Evolutionary conservation across 2,888 invertebrate genomes (phyloP).

Genomic region (Drosophila gaucha): DNA sequence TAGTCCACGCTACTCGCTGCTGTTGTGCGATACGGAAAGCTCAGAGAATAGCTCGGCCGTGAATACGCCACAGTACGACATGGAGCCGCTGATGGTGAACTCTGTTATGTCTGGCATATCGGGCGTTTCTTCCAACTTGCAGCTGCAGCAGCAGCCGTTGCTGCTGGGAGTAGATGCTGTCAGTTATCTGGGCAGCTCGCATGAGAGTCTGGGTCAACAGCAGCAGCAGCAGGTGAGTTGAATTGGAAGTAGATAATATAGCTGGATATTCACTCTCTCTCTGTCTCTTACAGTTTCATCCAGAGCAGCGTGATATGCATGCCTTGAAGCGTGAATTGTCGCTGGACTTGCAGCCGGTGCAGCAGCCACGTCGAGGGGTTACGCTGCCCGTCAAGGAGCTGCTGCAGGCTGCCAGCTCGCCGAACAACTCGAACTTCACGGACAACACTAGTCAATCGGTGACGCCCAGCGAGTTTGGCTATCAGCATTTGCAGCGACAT

Average conservation of each 20-base stretch:
- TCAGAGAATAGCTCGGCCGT: conserved; percentile 84
- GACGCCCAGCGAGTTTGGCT: conserved; percentile 85
- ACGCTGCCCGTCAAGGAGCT: conserved; percentile 75
- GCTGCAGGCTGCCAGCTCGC: conserved; percentile 71
- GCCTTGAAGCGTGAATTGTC: conserved; percentile 84
- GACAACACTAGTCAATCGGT: conserved; percentile 85
- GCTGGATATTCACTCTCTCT: neutral
- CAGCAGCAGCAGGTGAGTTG: conserved; percentile 66
- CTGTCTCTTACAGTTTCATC: conserved; percentile 36
- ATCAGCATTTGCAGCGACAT: conserved; percentile 84
- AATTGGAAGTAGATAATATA: too few relatives aligned
- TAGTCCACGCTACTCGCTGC: conserved; percentile 84
- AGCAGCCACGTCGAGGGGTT: conserved; percentile 64
- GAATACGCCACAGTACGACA: conserved; percentile 84
- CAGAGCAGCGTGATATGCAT: conserved; percentile 83
- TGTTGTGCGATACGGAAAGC: conserved; percentile 84
- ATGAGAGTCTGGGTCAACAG: conserved; percentile 78
- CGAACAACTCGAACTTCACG: conserved; percentile 83
- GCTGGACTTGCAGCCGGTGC: conserved; percentile 80
- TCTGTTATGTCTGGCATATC: conserved; percentile 79
- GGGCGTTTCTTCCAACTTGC: conserved; percentile 74
- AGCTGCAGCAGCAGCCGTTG: conserved; percentile 75
- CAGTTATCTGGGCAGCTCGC: conserved; percentile 79
- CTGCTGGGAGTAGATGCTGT: conserved; percentile 70
- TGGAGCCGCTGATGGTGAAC: conserved; percentile 82